Evolutionary conservation across 2,888 invertebrate species (phyloP).

Genomic region (Caenorhabditis sulstoni): DNA sequence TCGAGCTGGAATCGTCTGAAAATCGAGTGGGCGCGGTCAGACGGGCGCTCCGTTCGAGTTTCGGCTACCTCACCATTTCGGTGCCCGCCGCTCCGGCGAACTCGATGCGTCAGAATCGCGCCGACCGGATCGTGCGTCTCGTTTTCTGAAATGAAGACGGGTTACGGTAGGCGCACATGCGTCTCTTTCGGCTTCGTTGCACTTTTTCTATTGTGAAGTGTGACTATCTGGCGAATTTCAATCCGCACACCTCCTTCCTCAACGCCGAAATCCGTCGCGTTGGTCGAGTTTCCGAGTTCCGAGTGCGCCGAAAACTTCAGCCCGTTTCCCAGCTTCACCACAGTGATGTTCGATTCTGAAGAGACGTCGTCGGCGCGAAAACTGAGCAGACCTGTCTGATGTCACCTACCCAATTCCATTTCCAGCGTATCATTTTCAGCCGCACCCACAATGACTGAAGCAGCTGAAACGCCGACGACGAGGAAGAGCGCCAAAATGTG

Average conservation of each 20-base stretch:
- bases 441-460: not conserved
- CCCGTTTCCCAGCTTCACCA: conserved; percentile 46
- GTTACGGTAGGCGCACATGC: too few relatives aligned
- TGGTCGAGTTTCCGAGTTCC: conserved; percentile 37
- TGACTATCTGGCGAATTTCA: conserved; percentile 46
- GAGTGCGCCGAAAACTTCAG: conserved; percentile 51
- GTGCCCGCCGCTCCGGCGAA: too few relatives aligned
- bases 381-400: not conserved
- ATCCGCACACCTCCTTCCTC: conserved; percentile 41
- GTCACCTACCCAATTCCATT: conserved; percentile 41
- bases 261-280: conserved; percentile 11
- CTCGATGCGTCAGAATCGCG: conserved; percentile 4
- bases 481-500: conserved; percentile 11
- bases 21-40: too few relatives aligned
- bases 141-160: not conserved
- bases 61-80: too few relatives aligned
- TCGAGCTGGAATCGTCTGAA: conserved; percentile 5
- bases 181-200: too few relatives aligned
- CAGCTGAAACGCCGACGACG: not conserved
- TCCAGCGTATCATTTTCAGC: conserved; percentile 36
- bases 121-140: conserved; percentile 11
- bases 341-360: conserved; percentile 57
- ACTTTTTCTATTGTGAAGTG: conserved; percentile 42
- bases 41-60: too few relatives aligned
- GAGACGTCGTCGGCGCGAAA: not conserved